Base-by-base conservation (phyloP, 2,113 vertebrate species). In the Carollia perspicillata region DNA sequence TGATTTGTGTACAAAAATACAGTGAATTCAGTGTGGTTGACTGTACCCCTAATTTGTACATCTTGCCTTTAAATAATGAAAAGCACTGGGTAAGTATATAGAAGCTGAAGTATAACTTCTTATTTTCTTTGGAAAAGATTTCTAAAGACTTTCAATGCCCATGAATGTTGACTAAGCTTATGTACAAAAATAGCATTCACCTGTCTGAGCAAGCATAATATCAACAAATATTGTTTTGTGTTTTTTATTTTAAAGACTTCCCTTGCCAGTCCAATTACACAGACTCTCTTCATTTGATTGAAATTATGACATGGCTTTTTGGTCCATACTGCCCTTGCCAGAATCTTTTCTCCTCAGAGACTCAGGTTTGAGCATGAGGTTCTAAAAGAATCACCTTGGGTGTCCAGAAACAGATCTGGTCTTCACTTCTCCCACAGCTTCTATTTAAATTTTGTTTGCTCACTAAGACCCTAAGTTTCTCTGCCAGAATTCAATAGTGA, bases 51-150 rank as follows among this genome's bases (percentile, higher is more conserved):
- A 95, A 97, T 98, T 89, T 92, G 95, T 93, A 96, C 86, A 83
- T 90, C 79, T 74, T 96, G 1, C 18, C 49, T 94, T 95, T 92
- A 84, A 93, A 16, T 96, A 95, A 92, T 96, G 79, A 77, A 97
- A 92, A 90, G 65, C 63, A 91, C 17, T 96, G 96, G 98, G 98
- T 99, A 98, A 98, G 98, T 98, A 97, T 97, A 96, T 98, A 97
- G 96, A 95, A 98, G 90, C 93, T 72, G 87, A 96, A 75, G 63
- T 37, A 13, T 40, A 47, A 80, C 55, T 95, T 66, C 23, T 97
- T 96, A 96, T 96, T 96, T 80, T 97, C 96, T 94, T 95, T 65
- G 94, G 96, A 23, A 95, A 96, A 68, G 13, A 89, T 96, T 95
- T 97, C 66, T 49, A 71, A 77, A 84, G 90, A 75, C 60, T 33